Evolutionary conservation across 2,888 invertebrate genomes (phyloP), one percentile per base, ranked within the genome.

Genomic region (Conchocele bisecta): DNA sequence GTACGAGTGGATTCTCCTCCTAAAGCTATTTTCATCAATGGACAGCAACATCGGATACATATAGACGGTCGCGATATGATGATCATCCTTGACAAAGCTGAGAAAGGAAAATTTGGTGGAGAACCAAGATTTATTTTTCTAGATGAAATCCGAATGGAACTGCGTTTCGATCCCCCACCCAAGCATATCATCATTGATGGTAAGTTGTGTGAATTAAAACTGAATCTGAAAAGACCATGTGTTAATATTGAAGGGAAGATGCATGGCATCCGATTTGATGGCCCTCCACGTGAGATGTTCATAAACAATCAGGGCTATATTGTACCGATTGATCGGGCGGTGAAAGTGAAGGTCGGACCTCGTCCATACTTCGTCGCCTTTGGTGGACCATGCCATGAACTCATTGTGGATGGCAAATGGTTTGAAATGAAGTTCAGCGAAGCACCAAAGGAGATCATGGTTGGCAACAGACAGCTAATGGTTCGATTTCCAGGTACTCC

Each of bases 351-450:
- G 29, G 77, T 85, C 26, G 86, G 84, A n/a, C 75, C 72, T 20
- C 68, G 86, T 13, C 83, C 85, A 28, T 88, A 89, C 54, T 84
- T 85, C 51, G 71, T 91, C 26, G 88, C 89, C 0, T 85, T 91
- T 67, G 91, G 91, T 41, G 91, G 91, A 1, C 91, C 91, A 9
- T 89, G 89, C n/a, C 89, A 89, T 81, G 91, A 91, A 70, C 76
- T 91, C 11, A 89, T 90, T 31, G 86, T 90, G 39, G 88, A 90
- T 82, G 89, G 89, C 0, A 86, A 88, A 72, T 89, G 89, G 87
- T 89, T 85, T 90, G 98, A 98, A 89, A 96, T 97, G 84, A 96
- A 95, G 91, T 99, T 99, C 90, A 97, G 96, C 33, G 97, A 97
- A 0, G 95, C 96, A 48, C 95, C 96, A 0, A 93, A 97, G 51